These are phyloP conservation scores for Tiaroga cobitis DNA, from an alignment of 2,797 vertebrate species.

Conservation along the genomic window DNA sequence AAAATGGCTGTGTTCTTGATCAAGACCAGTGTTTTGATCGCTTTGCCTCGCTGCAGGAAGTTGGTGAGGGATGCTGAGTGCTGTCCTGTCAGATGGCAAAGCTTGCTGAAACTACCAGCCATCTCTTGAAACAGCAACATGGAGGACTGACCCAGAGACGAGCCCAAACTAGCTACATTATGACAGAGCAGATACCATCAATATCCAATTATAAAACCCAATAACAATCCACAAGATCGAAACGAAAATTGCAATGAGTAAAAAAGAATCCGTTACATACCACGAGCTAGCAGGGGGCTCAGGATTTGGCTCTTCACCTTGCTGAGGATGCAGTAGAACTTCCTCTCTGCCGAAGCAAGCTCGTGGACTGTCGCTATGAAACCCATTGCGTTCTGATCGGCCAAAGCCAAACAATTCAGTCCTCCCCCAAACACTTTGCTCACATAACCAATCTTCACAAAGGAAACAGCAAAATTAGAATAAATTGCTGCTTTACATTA, in stretches of 20 bases:
- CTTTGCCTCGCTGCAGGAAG: constrained; percentile 83
- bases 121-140: constrained; percentile 86
- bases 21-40: constrained; percentile 85
- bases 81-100: constrained; percentile 88
- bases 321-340: constrained; percentile 85
- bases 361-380: constrained; percentile 91
- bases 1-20: constrained; percentile 87
- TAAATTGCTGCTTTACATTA: background rate
- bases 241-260: background rate
- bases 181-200: background rate
- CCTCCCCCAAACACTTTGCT: constrained; percentile 88
- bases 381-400: constrained; percentile 91
- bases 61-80: constrained; percentile 86
- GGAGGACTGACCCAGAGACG: constrained; percentile 71
- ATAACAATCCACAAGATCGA: background rate
- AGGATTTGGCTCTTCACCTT: constrained; percentile 85
- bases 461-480: background rate
- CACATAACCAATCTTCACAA: constrained; percentile 84
- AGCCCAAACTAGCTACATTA: constrained; percentile 77
- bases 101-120: constrained; percentile 85
- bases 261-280: constrained; percentile 70
- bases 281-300: constrained; percentile 82
- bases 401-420: constrained; percentile 81
- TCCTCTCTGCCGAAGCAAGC: constrained; percentile 89
- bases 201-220: background rate